phyloP scores from a whole-genome alignment of 35 echinoderm and acorn worm genomes.

The Lytechinus variegatus region DNA sequence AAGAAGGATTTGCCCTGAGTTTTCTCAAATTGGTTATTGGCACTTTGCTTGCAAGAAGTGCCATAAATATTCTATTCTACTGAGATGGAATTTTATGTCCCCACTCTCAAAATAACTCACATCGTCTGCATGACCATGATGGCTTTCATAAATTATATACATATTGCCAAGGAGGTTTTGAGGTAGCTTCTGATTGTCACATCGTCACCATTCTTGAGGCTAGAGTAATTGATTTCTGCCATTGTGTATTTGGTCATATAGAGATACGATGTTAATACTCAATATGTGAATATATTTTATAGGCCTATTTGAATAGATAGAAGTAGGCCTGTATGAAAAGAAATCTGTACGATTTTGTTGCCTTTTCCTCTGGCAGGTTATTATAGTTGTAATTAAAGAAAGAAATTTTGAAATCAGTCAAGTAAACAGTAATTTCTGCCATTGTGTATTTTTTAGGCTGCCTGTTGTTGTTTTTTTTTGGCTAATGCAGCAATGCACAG shows the following conservation, averaged over 20 bases:
- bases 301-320: too few relatives aligned
- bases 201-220: background rate
- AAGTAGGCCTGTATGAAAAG: too few relatives aligned
- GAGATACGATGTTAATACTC: background rate
- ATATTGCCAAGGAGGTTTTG: background rate
- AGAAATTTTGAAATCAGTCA: too few relatives aligned
- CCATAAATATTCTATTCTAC: background rate
- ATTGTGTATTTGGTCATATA: background rate
- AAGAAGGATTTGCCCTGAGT: background rate
- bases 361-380: too few relatives aligned
- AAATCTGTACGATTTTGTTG: too few relatives aligned
- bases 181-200: background rate
- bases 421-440: too few relatives aligned
- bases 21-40: conserved; percentile 19
- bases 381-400: too few relatives aligned
- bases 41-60: background rate
- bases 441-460: too few relatives aligned
- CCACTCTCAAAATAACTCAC: background rate
- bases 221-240: background rate
- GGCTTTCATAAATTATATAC: background rate
- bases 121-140: background rate
- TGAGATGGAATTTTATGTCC: background rate
- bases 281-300: too few relatives aligned
- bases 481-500: too few relatives aligned
- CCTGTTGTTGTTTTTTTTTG: too few relatives aligned